Evolutionary conservation across 2,113 vertebrate genomes (phyloP), one percentile per base, ranked within the genome.

Genomic region (Aegithalos caudatus): DNA sequence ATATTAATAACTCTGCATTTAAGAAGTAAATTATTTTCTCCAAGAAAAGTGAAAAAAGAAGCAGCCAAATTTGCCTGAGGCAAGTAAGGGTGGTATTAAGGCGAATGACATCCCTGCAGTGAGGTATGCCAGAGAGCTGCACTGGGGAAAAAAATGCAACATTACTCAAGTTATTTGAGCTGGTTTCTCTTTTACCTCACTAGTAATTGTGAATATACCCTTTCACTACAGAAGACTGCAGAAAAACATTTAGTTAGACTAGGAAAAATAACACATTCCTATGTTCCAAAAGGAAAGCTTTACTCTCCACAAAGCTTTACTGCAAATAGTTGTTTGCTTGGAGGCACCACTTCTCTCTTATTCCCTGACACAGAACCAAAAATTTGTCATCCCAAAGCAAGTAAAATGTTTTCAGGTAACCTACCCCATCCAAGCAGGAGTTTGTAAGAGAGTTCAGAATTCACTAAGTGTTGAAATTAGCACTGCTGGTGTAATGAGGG

Each of bases 1-100:
- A 83, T 71, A 35, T 94, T 95, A 92, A 88, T 90, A 87, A 86
- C 69, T 74, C 25, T 53, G 58, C 74, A 44, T 90, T 96, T 74
- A 80, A 88, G 79, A 74, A 62, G 35, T 60, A 77, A 86, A 94
- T 77, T 10, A 77, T 91, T 90, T 94, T 73, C 85, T 73, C 79
- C 71, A 56, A 66, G 64, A 81, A 62, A 91, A 81, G 79, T 45
- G 44, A 93, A 51, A 91, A 56, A 60, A 93, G 53, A 91, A 56
- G 65, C 38, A 72, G 74, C 21, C 56, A 86, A 67, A 92, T 45
- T 71, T 78, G 37, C 72, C n/a, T 22, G 47, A 28, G 50, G 45
- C 65, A 81, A 62, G 66, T 78, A 65, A 81, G 7, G 19, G 37
- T 74, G 69, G 22, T 57, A 53, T 80, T 82, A 82, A 94, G 47